These are phyloP conservation scores for Caenorhabditis brenneri DNA, from an alignment of 1,140 invertebrate genomes.

Conservation along the genomic window DNA sequence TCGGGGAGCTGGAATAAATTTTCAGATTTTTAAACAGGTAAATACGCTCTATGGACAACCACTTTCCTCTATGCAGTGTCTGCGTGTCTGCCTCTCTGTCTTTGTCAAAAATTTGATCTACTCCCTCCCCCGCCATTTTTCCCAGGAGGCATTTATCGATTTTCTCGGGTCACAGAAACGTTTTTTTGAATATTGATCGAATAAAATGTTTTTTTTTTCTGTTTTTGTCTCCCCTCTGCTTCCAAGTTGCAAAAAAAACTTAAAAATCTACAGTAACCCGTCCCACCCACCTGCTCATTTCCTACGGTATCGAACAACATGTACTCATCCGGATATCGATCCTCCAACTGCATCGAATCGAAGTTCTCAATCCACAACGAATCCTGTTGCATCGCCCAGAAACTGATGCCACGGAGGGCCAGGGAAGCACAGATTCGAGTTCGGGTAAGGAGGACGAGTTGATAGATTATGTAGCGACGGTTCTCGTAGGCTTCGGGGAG, in stretches of 20 bases:
- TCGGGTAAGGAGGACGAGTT: constrained; percentile 7
- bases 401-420: constrained; percentile 25
- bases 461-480: constrained; percentile 35
- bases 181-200: no score
- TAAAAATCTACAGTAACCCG: no score
- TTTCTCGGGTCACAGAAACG: no score
- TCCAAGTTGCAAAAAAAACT: no score
- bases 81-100: no score
- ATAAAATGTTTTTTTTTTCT: not conserved
- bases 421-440: constrained; percentile 20
- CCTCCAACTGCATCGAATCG: not conserved
- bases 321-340: constrained; percentile 19
- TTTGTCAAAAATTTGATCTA: no score
- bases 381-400: constrained; percentile 52
- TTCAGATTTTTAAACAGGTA: no score
- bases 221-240: not conserved
- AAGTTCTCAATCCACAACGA: constrained; percentile 40
- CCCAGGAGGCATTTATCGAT: not conserved
- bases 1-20: constrained; percentile 1
- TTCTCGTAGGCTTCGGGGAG: constrained; percentile 6
- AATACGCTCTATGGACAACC: no score
- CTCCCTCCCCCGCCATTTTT: no score
- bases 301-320: constrained; percentile 45
- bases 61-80: no score
- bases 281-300: constrained; percentile 41